Percentiles rank a stretch among this genome's conserved stretches.
Conservation (phyloP, 1,140 invertebrate species). For the Trissolcus basalis region DNA sequence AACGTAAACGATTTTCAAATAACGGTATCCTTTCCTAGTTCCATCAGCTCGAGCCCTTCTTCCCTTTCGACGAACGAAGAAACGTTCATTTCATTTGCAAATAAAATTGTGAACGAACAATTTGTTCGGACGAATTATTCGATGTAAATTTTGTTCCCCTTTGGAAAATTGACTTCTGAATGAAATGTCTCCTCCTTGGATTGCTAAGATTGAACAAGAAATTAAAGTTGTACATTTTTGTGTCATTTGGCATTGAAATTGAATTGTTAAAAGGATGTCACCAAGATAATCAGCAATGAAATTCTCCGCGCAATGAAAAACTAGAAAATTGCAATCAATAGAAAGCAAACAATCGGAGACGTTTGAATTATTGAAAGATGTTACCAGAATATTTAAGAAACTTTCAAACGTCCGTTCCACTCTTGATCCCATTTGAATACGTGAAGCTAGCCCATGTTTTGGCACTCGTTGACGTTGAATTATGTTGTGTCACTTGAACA, state of each 20-base stretch:
- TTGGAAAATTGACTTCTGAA: too few species aligned
- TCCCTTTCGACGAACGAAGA: conserved; percentile 22
- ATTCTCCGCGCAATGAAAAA: background rate
- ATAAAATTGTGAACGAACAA: too few species aligned
- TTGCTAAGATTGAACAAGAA: too few species aligned
- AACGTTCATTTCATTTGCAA: background rate
- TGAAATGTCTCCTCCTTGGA: too few species aligned
- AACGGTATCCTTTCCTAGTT: conserved; percentile 65
- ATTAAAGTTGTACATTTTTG: too few species aligned
- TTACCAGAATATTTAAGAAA: conserved; percentile 39
- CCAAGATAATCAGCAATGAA: background rate
- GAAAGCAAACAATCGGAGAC: conserved; percentile 29
- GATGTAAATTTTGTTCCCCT: too few species aligned
- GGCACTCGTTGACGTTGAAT: conserved; percentile 12
- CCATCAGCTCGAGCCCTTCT: conserved; percentile 49
- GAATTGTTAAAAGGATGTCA: too few species aligned
- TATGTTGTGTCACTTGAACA: background rate
- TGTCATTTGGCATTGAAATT: too few species aligned
- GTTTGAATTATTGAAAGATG: background rate
- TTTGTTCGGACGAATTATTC: too few species aligned
- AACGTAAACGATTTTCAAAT: conserved; percentile 65
- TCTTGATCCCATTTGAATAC: conserved; percentile 24
- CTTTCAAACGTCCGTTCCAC: conserved; percentile 39
- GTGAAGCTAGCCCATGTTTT: conserved; percentile 28
- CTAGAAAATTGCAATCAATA: conserved; percentile 5